Evolutionary conservation across 2,113 vertebrate species (phyloP).

Genomic region (Quiscalus mexicanus): DNA sequence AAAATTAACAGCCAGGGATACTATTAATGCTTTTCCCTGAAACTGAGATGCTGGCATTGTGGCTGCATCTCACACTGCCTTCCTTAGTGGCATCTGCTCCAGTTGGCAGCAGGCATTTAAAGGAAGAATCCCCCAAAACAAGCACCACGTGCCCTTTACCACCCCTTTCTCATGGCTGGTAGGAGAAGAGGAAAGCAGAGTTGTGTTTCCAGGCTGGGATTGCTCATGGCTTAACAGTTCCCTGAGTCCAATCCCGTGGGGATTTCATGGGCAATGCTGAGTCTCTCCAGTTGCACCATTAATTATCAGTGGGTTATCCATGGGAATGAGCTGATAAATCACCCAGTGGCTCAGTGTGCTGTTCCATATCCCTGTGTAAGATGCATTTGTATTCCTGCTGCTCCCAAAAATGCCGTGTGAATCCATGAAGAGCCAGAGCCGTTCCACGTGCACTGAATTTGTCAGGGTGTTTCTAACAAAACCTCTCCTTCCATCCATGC

Average conservation of each 20-base stretch:
- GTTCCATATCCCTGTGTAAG: background rate
- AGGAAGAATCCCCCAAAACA: background rate
- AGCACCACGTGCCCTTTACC: background rate
- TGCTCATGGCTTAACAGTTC: background rate
- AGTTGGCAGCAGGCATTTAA: background rate
- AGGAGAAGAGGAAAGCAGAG: background rate
- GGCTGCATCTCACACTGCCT: background rate
- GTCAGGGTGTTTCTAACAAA: background rate
- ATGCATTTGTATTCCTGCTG: background rate
- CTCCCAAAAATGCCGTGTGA: fast-evolving
- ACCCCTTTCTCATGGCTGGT: background rate
- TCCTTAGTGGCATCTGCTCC: background rate
- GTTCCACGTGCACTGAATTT: fast-evolving
- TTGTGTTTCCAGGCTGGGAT: background rate
- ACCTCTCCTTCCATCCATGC: background rate
- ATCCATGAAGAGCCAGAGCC: fast-evolving
- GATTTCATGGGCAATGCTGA: background rate
- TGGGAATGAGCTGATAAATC: background rate
- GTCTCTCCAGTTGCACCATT: background rate
- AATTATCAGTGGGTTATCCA: background rate
- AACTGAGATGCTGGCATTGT: background rate
- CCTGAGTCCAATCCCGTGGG: background rate
- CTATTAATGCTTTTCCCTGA: background rate
- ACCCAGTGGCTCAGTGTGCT: background rate
- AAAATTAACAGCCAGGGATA: background rate